A percentile compares a stretch with the other conserved stretches of the same genome.
Conservation (phyloP, 2,888 invertebrate species). For the Chrysopilus asiliformis region DNA sequence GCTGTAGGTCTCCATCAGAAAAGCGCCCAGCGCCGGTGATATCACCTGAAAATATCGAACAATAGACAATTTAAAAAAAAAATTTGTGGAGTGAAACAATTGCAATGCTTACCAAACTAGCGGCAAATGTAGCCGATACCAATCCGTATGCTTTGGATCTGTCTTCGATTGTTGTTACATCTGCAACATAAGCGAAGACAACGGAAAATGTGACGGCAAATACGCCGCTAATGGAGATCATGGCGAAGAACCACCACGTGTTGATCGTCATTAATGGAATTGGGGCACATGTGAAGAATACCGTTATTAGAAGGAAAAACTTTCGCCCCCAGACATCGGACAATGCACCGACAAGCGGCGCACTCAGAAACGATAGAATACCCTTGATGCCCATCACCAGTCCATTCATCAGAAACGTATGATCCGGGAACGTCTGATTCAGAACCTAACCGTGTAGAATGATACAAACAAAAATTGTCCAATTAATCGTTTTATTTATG, state of each 20-base stretch:
- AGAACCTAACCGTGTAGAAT: conserved; percentile 44
- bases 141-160: conserved; percentile 90
- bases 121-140: conserved; percentile 98
- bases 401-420: conserved; percentile 99
- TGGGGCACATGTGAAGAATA: conserved; percentile 97
- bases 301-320: conserved; percentile 92
- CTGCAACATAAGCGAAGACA: conserved; percentile 98
- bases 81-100: conserved; percentile 2
- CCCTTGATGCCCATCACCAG: conserved; percentile 98
- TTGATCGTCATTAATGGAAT: conserved; percentile 98
- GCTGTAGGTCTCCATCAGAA: conserved; percentile 73
- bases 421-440: conserved; percentile 95
- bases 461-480: conserved; percentile 2
- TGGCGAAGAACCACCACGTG: conserved; percentile 99
- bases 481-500: conserved; percentile 2
- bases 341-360: conserved; percentile 92
- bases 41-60: conserved; percentile 59
- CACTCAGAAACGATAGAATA: conserved; percentile 91
- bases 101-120: conserved; percentile 59
- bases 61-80: too few relatives aligned
- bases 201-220: conserved; percentile 99
- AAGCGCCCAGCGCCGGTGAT: conserved; percentile 90
- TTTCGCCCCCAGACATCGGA: conserved; percentile 99
- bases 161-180: conserved; percentile 94
- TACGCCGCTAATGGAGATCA: conserved; percentile 97